Evolutionary conservation across 2,113 vertebrate genomes (phyloP), one percentile per base, ranked within the genome.

Genomic region (Casuarius casuarius): DNA sequence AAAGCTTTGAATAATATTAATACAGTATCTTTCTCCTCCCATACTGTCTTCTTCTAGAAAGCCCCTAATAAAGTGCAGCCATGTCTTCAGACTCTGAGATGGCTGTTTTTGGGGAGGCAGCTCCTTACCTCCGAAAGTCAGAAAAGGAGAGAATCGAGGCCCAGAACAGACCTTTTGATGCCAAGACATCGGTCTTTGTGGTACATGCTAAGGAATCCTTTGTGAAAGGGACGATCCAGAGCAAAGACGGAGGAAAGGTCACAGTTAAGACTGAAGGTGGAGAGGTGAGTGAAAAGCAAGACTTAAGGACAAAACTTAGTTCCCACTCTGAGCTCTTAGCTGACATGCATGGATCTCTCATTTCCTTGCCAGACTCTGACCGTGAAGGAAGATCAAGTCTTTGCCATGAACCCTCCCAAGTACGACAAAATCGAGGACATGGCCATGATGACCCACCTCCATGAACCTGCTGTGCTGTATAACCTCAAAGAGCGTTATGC

Each of bases 371-470:
- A 81, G 78, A 81, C 63, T 10, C 12, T 81, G 12, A 81, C 63
- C 1, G 78, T 82, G 26, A 85, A 85, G 33, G 83, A 85, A 4
- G 83, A 85, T 66, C 83, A 86, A 2, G 4, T 86, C 51, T 86
- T 67, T 61, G 16, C 35, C 15, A 98, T 98, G 98, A 98, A 98
- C 54, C 98, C 98, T 84, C 98, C 98, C 61, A 98, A 98, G 75
- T 98, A 76, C 0, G 98, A 98, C 42, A 98, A 99, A 94, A 98
- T 99, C 14, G 98, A 99, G 97, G 98, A 99, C 97, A 99, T 99
- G 98, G 99, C 98, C 96, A 99, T 99, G 99, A 98, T 99, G 98
- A 99, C 99, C 72, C 98, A 99, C 84, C 98, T 99, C 82, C 98
- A 99, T 9, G 99, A 99, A 97, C 98, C 99, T 3, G 98, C 96